Conservation (phyloP, 64 coral and sea anemone species). For the Pachyseris speciosa region DNA sequence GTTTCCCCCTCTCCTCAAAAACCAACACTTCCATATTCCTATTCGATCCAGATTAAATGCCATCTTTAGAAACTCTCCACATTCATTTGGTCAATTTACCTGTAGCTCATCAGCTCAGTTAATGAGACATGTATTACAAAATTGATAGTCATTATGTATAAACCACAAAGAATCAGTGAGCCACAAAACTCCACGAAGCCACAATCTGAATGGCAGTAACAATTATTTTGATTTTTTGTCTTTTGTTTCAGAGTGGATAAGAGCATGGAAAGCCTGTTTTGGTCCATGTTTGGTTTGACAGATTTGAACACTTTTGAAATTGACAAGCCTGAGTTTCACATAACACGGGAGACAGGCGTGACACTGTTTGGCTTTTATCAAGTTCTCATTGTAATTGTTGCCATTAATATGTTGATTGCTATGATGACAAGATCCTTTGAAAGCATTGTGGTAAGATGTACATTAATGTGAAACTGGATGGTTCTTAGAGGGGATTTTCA, state of each 20-base stretch:
- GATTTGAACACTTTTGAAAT: conserved; percentile 73
- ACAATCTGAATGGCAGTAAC: too few species aligned
- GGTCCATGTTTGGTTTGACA: conserved; percentile 82
- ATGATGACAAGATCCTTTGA: conserved; percentile 92
- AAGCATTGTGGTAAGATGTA: conserved; percentile 62
- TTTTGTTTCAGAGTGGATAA: conserved; percentile 55
- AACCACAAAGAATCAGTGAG: too few species aligned
- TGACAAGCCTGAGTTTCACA: conserved; percentile 62
- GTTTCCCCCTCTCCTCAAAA: too few species aligned
- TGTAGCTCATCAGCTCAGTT: too few species aligned
- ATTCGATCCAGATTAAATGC: too few species aligned
- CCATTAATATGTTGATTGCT: conserved; percentile 87
- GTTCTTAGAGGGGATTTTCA: too few species aligned
- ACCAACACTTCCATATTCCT: too few species aligned
- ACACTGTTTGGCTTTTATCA: conserved; percentile 79
- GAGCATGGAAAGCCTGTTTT: conserved; percentile 67
- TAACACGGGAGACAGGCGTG: conserved; percentile 70
- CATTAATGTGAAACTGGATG: neutral
- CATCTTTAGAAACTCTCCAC: too few species aligned
- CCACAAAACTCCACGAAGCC: too few species aligned
- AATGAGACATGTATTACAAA: too few species aligned
- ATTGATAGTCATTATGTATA: too few species aligned
- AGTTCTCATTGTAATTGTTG: conserved; percentile 70
- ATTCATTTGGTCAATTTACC: too few species aligned
- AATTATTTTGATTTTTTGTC: neutral